Conservation (phyloP, 2,797 vertebrate species). For the Hippopotamyrus pictus region DNA sequence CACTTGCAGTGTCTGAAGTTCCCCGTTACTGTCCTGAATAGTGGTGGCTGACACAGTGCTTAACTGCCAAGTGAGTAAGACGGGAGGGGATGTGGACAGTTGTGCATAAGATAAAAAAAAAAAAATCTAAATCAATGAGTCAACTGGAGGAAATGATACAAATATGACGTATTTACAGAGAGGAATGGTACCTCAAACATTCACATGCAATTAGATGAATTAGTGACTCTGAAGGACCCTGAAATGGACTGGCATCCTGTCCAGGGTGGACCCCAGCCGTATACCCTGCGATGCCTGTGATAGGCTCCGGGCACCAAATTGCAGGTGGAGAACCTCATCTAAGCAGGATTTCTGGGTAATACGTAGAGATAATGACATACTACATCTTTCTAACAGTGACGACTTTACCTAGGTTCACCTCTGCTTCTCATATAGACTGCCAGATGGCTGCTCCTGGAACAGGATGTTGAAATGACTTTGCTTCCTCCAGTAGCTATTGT, state of each 20-base stretch:
- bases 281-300: too few relatives aligned
- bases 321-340: neutral
- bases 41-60: neutral
- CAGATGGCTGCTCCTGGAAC: constrained; percentile 32
- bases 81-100: neutral
- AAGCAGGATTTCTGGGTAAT: neutral
- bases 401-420: neutral
- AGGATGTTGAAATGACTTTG: constrained; percentile 44
- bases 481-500: constrained; percentile 48
- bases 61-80: neutral
- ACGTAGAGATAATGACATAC: neutral
- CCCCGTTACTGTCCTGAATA: neutral
- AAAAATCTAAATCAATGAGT: neutral
- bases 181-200: neutral
- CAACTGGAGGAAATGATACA: neutral
- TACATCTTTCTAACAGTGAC: neutral
- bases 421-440: neutral
- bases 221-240: neutral
- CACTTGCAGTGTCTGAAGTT: neutral
- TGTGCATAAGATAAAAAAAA: neutral
- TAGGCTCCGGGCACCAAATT: too few relatives aligned
- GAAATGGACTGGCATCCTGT: neutral
- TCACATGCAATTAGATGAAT: neutral
- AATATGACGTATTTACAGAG: neutral
- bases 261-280: too few relatives aligned